Conservation (phyloP, 2,113 vertebrate genomes). For the Pterocles orientalis region DNA sequence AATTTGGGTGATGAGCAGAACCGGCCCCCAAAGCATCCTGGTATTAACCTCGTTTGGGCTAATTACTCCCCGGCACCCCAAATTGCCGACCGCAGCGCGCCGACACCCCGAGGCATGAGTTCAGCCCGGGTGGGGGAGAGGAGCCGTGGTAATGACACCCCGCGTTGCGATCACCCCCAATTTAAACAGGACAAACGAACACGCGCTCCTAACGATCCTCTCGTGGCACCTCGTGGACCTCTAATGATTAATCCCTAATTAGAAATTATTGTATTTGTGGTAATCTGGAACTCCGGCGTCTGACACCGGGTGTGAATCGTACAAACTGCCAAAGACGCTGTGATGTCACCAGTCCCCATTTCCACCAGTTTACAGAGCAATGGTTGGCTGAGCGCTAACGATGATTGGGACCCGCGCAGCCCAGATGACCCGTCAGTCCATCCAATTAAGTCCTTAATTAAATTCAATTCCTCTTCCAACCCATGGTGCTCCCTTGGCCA, state of each 20-base stretch:
- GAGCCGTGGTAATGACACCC: background rate
- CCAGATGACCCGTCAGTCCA: rapidly evolving
- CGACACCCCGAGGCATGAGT: background rate
- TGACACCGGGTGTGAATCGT: rapidly evolving
- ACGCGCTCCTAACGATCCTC: background rate
- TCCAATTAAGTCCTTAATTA: background rate
- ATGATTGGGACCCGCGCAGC: background rate
- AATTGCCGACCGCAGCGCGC: rapidly evolving
- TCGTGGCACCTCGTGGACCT: background rate
- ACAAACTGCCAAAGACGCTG: rapidly evolving
- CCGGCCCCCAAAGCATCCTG: background rate
- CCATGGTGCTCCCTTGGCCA: too few relatives aligned
- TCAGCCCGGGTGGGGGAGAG: background rate
- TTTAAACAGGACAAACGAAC: background rate
- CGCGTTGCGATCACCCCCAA: rapidly evolving
- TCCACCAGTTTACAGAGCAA: background rate
- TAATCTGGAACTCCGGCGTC: background rate
- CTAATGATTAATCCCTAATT: background rate
- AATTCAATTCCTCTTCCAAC: too few relatives aligned
- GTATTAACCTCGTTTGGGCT: background rate
- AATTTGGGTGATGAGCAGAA: background rate
- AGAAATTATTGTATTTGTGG: rapidly evolving
- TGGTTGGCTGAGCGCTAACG: background rate
- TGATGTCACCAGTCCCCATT: rapidly evolving
- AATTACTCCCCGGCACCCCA: background rate